phyloP scores from a whole-genome alignment of 1,140 invertebrate genomes.

The Teleogryllus occipitalis region DNA sequence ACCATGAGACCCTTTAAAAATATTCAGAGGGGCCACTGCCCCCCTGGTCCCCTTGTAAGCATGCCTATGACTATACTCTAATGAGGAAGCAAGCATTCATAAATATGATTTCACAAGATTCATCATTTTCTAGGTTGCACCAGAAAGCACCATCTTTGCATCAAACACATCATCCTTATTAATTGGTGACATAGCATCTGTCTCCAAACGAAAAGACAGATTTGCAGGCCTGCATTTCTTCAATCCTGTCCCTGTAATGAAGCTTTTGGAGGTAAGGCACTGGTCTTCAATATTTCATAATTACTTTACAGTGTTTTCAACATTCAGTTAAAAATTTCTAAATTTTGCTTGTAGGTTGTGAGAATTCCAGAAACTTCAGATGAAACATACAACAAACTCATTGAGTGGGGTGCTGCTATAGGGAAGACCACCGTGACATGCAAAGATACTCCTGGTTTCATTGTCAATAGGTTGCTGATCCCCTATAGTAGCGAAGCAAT shows the following conservation, averaged over 20 bases:
- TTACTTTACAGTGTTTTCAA: neutral
- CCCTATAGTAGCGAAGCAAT: slow-evolving; percentile 72
- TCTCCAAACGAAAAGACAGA: slow-evolving; percentile 49
- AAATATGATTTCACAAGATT: neutral
- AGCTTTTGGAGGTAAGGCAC: slow-evolving; percentile 61
- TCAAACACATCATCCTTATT: slow-evolving; percentile 85
- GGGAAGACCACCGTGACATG: slow-evolving; percentile 74
- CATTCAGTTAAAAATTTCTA: neutral
- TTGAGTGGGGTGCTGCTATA: slow-evolving; percentile 68
- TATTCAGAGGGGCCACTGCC: neutral
- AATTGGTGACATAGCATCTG: slow-evolving; percentile 73
- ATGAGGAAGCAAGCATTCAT: neutral
- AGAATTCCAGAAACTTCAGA: slow-evolving; percentile 61
- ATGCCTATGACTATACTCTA: neutral
- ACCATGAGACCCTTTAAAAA: neutral
- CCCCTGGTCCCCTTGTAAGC: neutral
- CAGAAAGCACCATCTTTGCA: slow-evolving; percentile 65
- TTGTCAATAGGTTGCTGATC: slow-evolving; percentile 74
- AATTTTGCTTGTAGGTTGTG: slow-evolving; percentile 39
- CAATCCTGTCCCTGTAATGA: slow-evolving; percentile 88
- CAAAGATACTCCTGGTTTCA: slow-evolving; percentile 78
- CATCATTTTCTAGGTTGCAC: slow-evolving; percentile 41
- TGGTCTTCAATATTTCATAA: neutral
- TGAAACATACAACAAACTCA: slow-evolving; percentile 58
- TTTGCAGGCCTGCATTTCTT: slow-evolving; percentile 88